Conservation (phyloP, 2,113 vertebrate species). For the Strigops habroptila region DNA sequence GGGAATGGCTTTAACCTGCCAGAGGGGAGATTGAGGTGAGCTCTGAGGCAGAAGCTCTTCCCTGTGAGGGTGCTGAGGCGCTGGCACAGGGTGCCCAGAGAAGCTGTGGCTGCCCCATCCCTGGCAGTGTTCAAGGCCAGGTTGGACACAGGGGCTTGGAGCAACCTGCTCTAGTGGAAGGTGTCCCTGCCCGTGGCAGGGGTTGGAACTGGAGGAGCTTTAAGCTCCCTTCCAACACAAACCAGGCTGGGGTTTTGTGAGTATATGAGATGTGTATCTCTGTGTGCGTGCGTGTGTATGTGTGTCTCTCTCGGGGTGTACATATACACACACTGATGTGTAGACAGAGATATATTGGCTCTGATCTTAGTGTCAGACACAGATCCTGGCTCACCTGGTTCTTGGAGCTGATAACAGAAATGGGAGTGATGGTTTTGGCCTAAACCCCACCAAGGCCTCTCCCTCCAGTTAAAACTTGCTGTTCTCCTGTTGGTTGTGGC, state of each 20-base stretch:
- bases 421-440: neutral
- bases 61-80: too few species aligned
- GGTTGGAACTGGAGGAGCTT: neutral
- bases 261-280: neutral
- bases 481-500: accelerated
- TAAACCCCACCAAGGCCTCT: neutral
- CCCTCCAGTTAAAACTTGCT: neutral
- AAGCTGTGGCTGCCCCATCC: too few species aligned
- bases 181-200: neutral
- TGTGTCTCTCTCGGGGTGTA: neutral
- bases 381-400: neutral
- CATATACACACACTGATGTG: accelerated
- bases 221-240: neutral
- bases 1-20: neutral
- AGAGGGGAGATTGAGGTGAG: neutral
- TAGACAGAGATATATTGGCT: accelerated
- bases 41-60: too few species aligned
- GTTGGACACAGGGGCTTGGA: too few species aligned
- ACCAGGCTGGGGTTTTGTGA: too few species aligned
- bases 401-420: neutral
- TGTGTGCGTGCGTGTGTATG: neutral
- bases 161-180: too few species aligned
- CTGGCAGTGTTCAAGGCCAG: too few species aligned
- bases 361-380: neutral
- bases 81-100: too few species aligned